Conservation (phyloP, 2,888 invertebrate genomes). For the Apodemia hepburni region DNA sequence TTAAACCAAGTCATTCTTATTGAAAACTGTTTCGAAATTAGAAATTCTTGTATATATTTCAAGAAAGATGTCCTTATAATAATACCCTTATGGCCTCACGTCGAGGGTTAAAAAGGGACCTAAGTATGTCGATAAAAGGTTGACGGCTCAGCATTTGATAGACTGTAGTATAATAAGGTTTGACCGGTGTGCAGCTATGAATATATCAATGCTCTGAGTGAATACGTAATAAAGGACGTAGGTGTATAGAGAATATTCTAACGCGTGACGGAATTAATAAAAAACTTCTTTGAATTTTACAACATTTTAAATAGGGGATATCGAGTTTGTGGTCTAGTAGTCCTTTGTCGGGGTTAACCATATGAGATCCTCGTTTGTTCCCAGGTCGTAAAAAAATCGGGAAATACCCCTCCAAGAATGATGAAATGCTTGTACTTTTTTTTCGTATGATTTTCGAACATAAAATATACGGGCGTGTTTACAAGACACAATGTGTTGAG, state of each 20-base stretch:
- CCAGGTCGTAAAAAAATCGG: too few species aligned
- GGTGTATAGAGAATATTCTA: not conserved
- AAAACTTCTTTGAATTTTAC: not conserved
- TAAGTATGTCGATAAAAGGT: not conserved
- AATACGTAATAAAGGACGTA: not conserved
- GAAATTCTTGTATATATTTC: not conserved
- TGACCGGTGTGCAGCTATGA: not conserved
- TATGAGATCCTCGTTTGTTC: too few species aligned
- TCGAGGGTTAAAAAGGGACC: not conserved
- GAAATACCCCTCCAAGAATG: too few species aligned
- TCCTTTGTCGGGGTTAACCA: too few species aligned
- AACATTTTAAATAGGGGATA: not conserved
- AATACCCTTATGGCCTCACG: not conserved
- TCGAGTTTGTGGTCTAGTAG: too few species aligned
- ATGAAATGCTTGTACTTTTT: too few species aligned
- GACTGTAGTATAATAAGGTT: constrained; percentile 4
- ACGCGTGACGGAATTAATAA: not conserved
- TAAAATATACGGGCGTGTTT: too few species aligned
- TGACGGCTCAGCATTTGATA: constrained; percentile 8
- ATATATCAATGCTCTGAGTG: not conserved
- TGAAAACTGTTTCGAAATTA: not conserved
- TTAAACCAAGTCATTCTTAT: not conserved
- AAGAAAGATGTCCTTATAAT: constrained; percentile 1
- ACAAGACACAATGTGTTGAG: too few species aligned
- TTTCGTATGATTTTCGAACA: too few species aligned